These are phyloP conservation scores for Agriotes lineatus DNA, from an alignment of 2,888 invertebrate species.

Conservation along the genomic window DNA sequence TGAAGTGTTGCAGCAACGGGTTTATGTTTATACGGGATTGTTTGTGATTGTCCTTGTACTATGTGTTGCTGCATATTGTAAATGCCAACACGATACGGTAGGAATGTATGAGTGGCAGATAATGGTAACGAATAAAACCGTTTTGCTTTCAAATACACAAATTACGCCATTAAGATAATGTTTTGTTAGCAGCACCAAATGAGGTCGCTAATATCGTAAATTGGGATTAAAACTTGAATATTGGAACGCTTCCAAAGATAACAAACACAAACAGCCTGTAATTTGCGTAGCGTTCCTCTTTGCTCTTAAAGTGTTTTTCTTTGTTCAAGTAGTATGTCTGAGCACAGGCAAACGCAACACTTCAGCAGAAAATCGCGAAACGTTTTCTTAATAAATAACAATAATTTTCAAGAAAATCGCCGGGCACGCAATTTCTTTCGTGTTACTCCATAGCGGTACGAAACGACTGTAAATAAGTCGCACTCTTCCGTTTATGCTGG, in stretches of 20 bases:
- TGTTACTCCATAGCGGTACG: background rate
- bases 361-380: background rate
- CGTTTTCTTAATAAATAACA: background rate
- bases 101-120: background rate
- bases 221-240: constrained; percentile 15
- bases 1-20: too few species aligned
- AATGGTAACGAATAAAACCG: background rate
- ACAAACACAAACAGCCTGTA: constrained; percentile 15
- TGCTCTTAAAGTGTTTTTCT: constrained; percentile 2
- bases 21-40: too few species aligned
- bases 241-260: constrained; percentile 19
- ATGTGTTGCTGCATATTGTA: too few species aligned
- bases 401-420: background rate
- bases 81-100: too few species aligned
- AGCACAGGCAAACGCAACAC: background rate
- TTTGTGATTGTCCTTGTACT: too few species aligned
- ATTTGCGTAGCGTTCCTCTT: constrained; percentile 7
- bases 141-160: constrained; percentile 7
- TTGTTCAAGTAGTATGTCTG: background rate
- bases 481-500: background rate
- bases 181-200: background rate
- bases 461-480: background rate
- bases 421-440: background rate
- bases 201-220: constrained; percentile 19
- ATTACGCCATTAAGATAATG: constrained; percentile 17